A percentile compares a stretch with the other conserved stretches of the same genome.
phyloP scores from a whole-genome alignment of 2,113 vertebrate species.

The Ophthalmolycus amberensis region DNA sequence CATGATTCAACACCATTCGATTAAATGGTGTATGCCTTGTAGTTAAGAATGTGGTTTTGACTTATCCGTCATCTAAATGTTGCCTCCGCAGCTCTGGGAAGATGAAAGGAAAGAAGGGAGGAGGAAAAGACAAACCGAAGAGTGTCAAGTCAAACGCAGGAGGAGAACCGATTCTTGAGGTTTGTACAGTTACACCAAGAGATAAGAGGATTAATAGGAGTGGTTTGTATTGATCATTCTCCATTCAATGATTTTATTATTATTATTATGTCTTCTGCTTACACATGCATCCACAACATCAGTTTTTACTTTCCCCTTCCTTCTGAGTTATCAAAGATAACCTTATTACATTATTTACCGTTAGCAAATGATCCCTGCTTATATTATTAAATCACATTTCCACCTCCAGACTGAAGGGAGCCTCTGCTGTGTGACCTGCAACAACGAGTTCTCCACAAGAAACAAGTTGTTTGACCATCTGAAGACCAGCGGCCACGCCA shows the following conservation, averaged over 20 bases:
- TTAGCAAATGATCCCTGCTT: neutral
- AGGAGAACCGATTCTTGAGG: slow-evolving; percentile 81
- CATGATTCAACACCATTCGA: neutral
- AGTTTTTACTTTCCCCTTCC: neutral
- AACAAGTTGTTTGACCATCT: slow-evolving; percentile 97
- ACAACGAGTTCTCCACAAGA: slow-evolving; percentile 88
- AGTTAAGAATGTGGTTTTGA: neutral
- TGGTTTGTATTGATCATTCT: neutral
- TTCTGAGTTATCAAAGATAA: neutral
- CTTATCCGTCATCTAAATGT: neutral
- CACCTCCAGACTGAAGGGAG: slow-evolving; percentile 81
- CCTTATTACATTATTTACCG: neutral
- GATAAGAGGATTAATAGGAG: neutral
- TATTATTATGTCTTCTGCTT: neutral
- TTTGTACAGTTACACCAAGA: slow-evolving; percentile 47
- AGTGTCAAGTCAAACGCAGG: slow-evolving; percentile 67
- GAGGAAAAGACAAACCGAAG: slow-evolving; percentile 88
- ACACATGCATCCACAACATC: neutral
- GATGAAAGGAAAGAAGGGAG: slow-evolving; percentile 88
- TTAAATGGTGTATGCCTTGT: neutral
- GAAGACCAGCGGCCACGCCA: slow-evolving; percentile 91
- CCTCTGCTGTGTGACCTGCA: slow-evolving; percentile 89
- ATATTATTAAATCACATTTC: neutral
- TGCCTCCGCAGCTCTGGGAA: slow-evolving; percentile 81
- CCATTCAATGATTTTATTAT: neutral